Evolutionary conservation across 2,888 invertebrate species (phyloP), one percentile per base, ranked within the genome.

Genomic region (Napeogenes sylphis): DNA sequence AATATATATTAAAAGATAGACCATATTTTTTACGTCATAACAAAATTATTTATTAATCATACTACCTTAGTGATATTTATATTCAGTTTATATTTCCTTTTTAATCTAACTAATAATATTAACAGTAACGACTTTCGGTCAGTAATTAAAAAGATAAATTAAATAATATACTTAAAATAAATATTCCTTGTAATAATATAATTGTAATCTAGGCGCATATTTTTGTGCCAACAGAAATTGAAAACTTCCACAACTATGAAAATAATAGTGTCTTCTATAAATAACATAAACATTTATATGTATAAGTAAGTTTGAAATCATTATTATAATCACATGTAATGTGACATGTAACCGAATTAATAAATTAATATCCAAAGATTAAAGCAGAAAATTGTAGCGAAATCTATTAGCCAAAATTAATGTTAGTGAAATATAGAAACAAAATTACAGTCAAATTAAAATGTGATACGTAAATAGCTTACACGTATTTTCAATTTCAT

Each of bases 341-440:
- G 51, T 51, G 51, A 30, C 6, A 14, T 47, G 0, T 47, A 14
- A 51, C 51, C 51, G 51, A 51, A 51, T 51, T 51, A 51, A 51
- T 51, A 51, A 51, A 51, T n/a, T 51, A 38, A 38, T 47, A 51
- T 30, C 12, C 30, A 51, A 51, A 51, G 47, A 47, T 47, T 14
- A 14, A 51, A 51, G 8, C 30, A 30, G 21, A 30, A n/a, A 47
- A 30, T 10, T 30, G 30, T 30, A 30, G 51, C 21, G 12, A 51
- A 30, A 51, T 14, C 8, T 51, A 51, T 51, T 51, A 51, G 51
- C 14, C 51, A 21, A 14, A 51, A 51, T 21, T 51, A 51, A 30
- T 51, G 8, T 51, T 51, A 51, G 30, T 30, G 10, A 51, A 30
- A 51, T 12, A 30, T 51, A 30, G 8, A 51, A 10, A 21, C 21